Base-by-base conservation (phyloP, 2,888 invertebrate genomes). In the Branchellion lobata region DNA sequence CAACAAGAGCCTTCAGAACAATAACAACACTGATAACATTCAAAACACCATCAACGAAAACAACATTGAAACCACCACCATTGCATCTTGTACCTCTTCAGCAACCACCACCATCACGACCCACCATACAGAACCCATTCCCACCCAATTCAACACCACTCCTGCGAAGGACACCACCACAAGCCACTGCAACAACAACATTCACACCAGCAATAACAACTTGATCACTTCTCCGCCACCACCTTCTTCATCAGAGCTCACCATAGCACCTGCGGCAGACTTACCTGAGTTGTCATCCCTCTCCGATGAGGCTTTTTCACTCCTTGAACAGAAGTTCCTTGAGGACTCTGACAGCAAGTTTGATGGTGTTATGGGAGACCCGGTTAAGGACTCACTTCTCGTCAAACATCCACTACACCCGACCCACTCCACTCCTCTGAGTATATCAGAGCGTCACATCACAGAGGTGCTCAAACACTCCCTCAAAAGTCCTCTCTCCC, bases 241-340 rank as follows among this genome's bases (percentile, higher is more conserved):
- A 40, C 8, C 40, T 18, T 24, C 61, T 18, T 57, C 61, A 57
- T 57, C 24, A 24, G 47, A 14, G 47, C 8, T 14, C 47, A 47
- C 47, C 18, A 47, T 47, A 47, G 61, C 24, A 57, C 40, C 5
- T 14, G 61, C 61, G 21, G 3, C 61, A 24, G 61, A 57, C 61
- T n/a, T 57, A 3, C 61, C 61, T 57, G 61, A 57, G 3, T n/a
- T 57, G 3, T 57, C 61, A 5, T 57, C 61, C n/a, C 61, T 57
- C 61, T 57, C 61, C 3, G 61, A 57, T n/a, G 61, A 57, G 21
- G 61, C 61, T 14, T 57, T 57, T 57, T 57, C 61, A 14, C 61
- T 57, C n/a, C 61, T 57, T n/a, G 61, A 57, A n/a, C 61, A 57
- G 24, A 57, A 8, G n/a, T 57, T 57, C 21, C 61, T 57, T 8